A percentile compares a stretch with the other conserved stretches of the same genome.
phyloP scores from a whole-genome alignment of 2,888 invertebrate species.

The Lordiphosa fenestrarum region DNA sequence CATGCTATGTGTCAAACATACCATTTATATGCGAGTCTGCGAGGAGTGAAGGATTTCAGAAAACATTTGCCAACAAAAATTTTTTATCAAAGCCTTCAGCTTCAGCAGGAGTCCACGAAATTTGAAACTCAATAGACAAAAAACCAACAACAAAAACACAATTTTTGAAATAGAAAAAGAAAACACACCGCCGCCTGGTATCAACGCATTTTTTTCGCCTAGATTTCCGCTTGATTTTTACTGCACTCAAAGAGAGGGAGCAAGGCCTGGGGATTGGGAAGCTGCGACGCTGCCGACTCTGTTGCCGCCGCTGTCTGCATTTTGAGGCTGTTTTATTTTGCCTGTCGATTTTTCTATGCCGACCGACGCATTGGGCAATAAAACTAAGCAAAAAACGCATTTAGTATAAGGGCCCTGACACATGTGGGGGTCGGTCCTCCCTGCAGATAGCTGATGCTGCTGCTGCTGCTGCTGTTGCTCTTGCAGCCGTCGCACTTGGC shows the following conservation, averaged over 20 bases:
- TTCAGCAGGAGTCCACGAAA: constrained; percentile 59
- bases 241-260: constrained; percentile 61
- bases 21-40: constrained; percentile 70
- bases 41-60: constrained; percentile 60
- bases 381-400: constrained; percentile 74
- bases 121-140: constrained; percentile 74
- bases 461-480: constrained; percentile 9
- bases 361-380: constrained; percentile 57
- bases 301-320: constrained; percentile 58
- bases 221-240: constrained; percentile 70
- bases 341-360: constrained; percentile 48
- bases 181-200: constrained; percentile 36
- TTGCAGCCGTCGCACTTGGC: constrained; percentile 19
- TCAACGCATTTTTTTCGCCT: constrained; percentile 18
- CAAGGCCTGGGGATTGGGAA: neutral
- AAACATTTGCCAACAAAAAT: constrained; percentile 67
- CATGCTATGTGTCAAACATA: constrained; percentile 63
- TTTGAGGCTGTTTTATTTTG: constrained; percentile 49
- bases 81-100: constrained; percentile 75
- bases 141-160: constrained; percentile 29
- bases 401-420: constrained; percentile 53
- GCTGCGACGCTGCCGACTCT: constrained; percentile 26
- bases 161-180: constrained; percentile 67
- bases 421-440: constrained; percentile 27
- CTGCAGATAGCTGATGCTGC: constrained; percentile 21